Evolutionary conservation across 1,140 invertebrate genomes (phyloP), one percentile per base, ranked within the genome.

Genomic region (Sarcophaga peregrina): DNA sequence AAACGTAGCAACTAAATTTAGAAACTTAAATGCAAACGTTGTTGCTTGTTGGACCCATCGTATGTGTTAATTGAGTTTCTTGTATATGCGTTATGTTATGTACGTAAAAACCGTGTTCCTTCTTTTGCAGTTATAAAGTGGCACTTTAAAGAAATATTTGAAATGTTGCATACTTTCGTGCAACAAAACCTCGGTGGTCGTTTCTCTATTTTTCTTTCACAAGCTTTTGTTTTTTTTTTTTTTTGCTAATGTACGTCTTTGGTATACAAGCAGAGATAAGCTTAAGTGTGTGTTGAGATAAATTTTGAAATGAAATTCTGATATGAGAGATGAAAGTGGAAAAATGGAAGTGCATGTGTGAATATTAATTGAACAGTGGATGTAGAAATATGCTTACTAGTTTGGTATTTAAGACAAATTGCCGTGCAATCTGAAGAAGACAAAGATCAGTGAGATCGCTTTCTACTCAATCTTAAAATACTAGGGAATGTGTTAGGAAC

Each of bases 51-150:
- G n/a, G n/a, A n/a, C n/a, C n/a, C n/a, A n/a, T n/a, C n/a, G 54
- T 58, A n/a, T 58, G 62, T 68, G 62, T 68, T 68, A 68, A 68
- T 68, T 68, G 62, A 68, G 62, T 68, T 68, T 68, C 62, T 68
- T 68, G 17, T n/a, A 25, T 20, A 9, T 68, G 6, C n/a, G 62
- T 20, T 68, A 9, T 68, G 25, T 37, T 37, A 1, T 37, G 25
- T 37, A 37, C 25, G 25, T 37, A 37, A 37, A 37, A 2, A 68
- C 20, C 62, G 20, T 68, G 62, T 68, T 37, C 25, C 25, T 37
- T 37, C 25, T 37, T 37, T 68, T 68, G 20, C 9, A 20, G 62
- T 68, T 68, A n/a, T 68, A 68, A 68, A 68, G 17, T 68, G 62
- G 62, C n/a, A 20, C n/a, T 25, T 68, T 20, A 15, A 25, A 62